phyloP scores from a whole-genome alignment of 1,140 invertebrate species.

The Glomeris maerens region DNA sequence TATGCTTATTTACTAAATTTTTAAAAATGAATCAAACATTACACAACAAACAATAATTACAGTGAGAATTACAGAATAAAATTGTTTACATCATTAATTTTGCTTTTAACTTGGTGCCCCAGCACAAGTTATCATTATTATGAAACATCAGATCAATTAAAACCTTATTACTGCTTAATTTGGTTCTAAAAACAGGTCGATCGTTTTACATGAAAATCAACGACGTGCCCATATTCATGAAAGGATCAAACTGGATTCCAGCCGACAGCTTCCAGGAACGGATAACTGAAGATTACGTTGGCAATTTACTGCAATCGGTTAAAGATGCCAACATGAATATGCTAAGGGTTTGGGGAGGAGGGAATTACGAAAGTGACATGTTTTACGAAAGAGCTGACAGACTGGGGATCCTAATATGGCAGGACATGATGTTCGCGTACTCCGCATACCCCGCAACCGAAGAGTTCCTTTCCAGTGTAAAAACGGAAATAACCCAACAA shows the following conservation, averaged over 20 bases:
- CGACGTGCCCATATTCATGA: constrained; percentile 72
- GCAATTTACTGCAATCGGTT: constrained; percentile 50
- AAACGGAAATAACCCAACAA: constrained; percentile 66
- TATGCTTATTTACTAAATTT: background rate
- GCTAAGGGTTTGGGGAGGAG: constrained; percentile 94
- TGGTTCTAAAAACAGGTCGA: no score
- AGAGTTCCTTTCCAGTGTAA: constrained; percentile 56
- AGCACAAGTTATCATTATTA: constrained; percentile 9
- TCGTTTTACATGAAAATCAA: constrained; percentile 86
- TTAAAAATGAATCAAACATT: background rate
- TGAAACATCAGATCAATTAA: no score
- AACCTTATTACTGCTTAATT: no score
- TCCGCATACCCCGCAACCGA: constrained; percentile 73
- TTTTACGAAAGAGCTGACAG: constrained; percentile 53
- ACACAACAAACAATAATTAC: background rate
- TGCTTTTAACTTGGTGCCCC: background rate
- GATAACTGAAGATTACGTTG: constrained; percentile 36
- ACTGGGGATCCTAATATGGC: constrained; percentile 26
- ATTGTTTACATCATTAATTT: background rate
- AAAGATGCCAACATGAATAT: constrained; percentile 79
- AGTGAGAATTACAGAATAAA: background rate
- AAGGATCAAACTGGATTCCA: constrained; percentile 94
- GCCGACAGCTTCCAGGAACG: constrained; percentile 70
- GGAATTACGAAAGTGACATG: constrained; percentile 78
- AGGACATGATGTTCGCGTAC: constrained; percentile 95